These are phyloP conservation scores for Byasa hedistus DNA, from an alignment of 2,888 invertebrate genomes.

Conservation along the genomic window DNA sequence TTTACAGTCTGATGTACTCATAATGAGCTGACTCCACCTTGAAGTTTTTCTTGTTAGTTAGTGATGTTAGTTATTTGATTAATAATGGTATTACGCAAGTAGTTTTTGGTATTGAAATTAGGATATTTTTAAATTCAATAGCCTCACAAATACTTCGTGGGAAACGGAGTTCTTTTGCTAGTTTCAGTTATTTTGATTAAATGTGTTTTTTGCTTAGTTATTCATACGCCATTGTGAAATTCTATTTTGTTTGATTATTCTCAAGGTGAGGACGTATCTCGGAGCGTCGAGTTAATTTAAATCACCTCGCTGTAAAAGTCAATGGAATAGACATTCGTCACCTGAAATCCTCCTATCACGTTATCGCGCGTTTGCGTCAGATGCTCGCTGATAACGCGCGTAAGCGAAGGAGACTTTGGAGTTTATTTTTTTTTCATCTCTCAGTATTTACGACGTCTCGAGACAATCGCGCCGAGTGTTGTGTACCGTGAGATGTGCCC, in stretches of 20 bases:
- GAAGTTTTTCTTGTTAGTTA: too few relatives aligned
- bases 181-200: neutral
- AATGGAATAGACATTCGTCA: conserved; percentile 37
- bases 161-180: too few relatives aligned
- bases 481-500: conserved; percentile 48
- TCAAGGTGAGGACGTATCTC: conserved; percentile 2
- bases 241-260: neutral
- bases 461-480: conserved; percentile 47
- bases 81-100: too few relatives aligned
- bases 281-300: conserved; percentile 9
- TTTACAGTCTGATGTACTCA: too few relatives aligned
- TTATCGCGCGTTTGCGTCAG: conserved; percentile 55
- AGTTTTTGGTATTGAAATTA: too few relatives aligned
- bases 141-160: too few relatives aligned
- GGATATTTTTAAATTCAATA: too few relatives aligned
- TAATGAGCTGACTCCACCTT: too few relatives aligned
- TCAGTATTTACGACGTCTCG: conserved; percentile 46
- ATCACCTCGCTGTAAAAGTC: conserved; percentile 31
- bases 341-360: conserved; percentile 41
- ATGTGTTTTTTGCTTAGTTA: neutral
- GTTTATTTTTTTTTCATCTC: conserved; percentile 38
- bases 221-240: neutral
- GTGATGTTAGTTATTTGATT: too few relatives aligned
- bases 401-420: conserved; percentile 38
- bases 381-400: conserved; percentile 49